Percentiles rank a stretch among this genome's conserved stretches.
Conservation (phyloP, 2,797 vertebrate species). For the Champsocephalus esox region DNA sequence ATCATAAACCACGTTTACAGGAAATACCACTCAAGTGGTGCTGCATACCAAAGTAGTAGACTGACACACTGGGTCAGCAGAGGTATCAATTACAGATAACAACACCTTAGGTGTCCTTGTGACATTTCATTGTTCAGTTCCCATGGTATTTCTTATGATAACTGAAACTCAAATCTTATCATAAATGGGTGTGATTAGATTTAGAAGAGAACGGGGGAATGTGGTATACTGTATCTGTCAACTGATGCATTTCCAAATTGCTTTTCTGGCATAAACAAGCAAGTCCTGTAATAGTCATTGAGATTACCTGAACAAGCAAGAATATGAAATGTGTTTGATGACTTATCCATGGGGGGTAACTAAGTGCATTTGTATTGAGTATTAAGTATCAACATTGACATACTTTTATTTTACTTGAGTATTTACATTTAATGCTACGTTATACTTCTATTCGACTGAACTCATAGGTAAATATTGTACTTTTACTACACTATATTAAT, state of each 20-base stretch:
- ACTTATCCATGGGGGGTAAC: background rate
- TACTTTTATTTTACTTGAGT: too few species aligned
- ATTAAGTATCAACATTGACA: too few species aligned
- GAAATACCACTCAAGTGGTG: background rate
- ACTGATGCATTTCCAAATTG: background rate
- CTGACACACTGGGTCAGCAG: background rate
- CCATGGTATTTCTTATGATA: background rate
- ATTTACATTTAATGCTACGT: too few species aligned
- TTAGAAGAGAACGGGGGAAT: background rate
- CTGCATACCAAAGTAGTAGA: background rate
- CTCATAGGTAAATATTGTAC: too few species aligned
- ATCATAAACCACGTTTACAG: background rate
- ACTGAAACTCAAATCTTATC: background rate
- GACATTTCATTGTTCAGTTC: background rate
- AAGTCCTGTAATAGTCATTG: background rate
- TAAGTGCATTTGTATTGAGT: too few species aligned
- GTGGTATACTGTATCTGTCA: background rate
- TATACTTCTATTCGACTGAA: too few species aligned
- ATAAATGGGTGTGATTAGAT: background rate
- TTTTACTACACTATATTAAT: too few species aligned
- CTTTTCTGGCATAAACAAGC: background rate
- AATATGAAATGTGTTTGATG: background rate
- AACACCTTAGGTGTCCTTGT: background rate
- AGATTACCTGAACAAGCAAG: background rate
- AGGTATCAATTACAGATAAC: background rate